Percentiles rank a stretch among this genome's conserved stretches.
phyloP scores from a whole-genome alignment of 2,888 invertebrate species.

The Diarsia mendica region DNA sequence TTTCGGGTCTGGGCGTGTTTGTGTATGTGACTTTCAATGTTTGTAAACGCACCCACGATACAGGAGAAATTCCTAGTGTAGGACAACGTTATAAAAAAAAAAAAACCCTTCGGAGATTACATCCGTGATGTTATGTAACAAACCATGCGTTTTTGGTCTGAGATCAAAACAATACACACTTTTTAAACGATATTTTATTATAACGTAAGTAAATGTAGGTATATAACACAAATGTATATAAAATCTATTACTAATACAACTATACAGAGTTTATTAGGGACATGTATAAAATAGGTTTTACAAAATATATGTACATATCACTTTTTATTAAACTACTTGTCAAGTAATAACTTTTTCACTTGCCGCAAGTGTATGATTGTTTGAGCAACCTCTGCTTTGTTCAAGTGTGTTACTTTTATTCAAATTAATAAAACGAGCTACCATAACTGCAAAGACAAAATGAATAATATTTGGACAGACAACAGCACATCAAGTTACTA shows the following conservation, averaged over 20 bases:
- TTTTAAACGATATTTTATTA: conserved; percentile 26
- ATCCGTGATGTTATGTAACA: background rate
- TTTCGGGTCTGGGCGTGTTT: too few species aligned
- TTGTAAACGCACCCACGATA: too few species aligned
- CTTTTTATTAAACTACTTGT: background rate
- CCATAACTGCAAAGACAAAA: background rate
- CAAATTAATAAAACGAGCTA: background rate
- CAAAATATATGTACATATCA: conserved; percentile 16
- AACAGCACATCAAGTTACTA: too few species aligned
- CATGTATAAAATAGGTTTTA: conserved; percentile 20
- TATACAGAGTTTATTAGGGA: background rate
- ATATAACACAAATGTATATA: conserved; percentile 11
- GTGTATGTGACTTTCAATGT: too few species aligned
- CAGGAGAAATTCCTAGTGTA: too few species aligned
- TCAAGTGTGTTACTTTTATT: conserved; percentile 66
- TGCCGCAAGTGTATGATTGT: conserved; percentile 22
- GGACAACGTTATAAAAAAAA: too few species aligned
- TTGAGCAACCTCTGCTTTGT: conserved; percentile 69
- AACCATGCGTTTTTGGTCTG: background rate
- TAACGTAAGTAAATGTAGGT: conserved; percentile 19
- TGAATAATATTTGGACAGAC: background rate
- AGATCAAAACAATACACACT: background rate
- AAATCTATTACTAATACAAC: conserved; percentile 7
- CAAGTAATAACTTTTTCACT: conserved; percentile 3
- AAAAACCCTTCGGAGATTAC: background rate